Percentiles rank a stretch among this genome's conserved stretches.
These are phyloP conservation scores for Hozukius guyotensis DNA, from an alignment of 2,797 vertebrate species.

Conservation along the genomic window DNA sequence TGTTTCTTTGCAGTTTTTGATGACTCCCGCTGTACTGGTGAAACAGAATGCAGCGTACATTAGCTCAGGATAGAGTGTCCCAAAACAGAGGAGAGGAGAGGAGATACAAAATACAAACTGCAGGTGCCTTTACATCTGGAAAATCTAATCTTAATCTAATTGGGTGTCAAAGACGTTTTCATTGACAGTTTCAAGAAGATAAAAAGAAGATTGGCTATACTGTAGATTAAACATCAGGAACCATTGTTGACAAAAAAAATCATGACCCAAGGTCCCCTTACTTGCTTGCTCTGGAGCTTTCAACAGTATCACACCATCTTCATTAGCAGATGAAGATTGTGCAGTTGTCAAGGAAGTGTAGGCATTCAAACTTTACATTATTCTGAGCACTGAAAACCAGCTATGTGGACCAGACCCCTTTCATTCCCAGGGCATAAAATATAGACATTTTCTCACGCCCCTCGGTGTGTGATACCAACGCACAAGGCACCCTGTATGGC, in stretches of 20 bases:
- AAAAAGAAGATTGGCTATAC: neutral
- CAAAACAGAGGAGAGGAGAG: constrained; percentile 52
- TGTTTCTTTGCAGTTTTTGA: constrained; percentile 81
- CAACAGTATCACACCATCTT: neutral
- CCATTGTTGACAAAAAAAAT: neutral
- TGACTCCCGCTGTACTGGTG: constrained; percentile 80
- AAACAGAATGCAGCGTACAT: constrained; percentile 79
- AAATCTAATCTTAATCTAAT: neutral
- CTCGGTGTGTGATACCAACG: no score
- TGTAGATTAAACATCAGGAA: neutral
- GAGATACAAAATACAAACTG: neutral
- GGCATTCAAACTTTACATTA: neutral
- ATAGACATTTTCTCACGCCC: no score
- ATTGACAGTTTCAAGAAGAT: neutral
- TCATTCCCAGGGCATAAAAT: no score
- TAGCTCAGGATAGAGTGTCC: constrained; percentile 76
- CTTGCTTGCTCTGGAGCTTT: neutral
- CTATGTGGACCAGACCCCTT: neutral
- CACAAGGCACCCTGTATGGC: no score
- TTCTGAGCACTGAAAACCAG: neutral
- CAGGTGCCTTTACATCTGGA: neutral
- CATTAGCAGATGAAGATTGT: neutral
- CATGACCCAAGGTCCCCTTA: neutral
- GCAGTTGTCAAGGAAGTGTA: neutral
- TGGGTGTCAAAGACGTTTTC: neutral